Base-by-base conservation (phyloP, 2,888 invertebrate species). In the Lysandra bellargus region DNA sequence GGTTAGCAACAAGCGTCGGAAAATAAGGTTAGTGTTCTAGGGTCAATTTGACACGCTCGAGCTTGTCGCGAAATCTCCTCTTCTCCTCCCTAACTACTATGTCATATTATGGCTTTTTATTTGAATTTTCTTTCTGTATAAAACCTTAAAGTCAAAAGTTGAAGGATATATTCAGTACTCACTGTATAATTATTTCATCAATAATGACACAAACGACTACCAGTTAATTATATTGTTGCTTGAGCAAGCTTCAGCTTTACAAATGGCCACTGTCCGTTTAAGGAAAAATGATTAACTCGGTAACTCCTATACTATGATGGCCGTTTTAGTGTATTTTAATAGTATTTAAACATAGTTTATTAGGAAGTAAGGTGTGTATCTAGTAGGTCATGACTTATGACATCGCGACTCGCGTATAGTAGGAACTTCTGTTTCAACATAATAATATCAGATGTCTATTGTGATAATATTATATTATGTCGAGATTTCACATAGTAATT, bases 171-270 rank as follows among this genome's bases (percentile, higher is more conserved):
- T 14, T 3, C 30, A 33, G 0, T 14, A 14, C 23, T 23, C 23
- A 23, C 23, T 23, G 0, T 69, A 69, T 33, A 69, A 69, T 69
- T 69, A 69, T 69, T 69, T 33, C 33, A 37, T 69, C 69, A 12
- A 69, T 69, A 69, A 69, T 37, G 33, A 69, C 69, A 69, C 37
- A 69, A 23, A 61, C 33, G 9, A 69, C 69, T 69, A 5, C 14
- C 33, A 69, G 12, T 69, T 69, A 37, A 69, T 69, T 69, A 69
- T 69, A 69, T 14, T 69, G 33, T 61, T 23, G 30, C 64, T 64
- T 64, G 30, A 9, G 12, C 23, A 33, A 33, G 69, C 69, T 69
- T 69, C 14, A 69, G 9, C 69, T 37, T 69, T 33, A 69, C 12
- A 69, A 69, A 33, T 69, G 69, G 12, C 6, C 14, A 14, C 33